A percentile compares a stretch with the other conserved stretches of the same genome.
These are phyloP conservation scores for Caradrina clavipalpis DNA, from an alignment of 2,888 invertebrate species.

Conservation along the genomic window DNA sequence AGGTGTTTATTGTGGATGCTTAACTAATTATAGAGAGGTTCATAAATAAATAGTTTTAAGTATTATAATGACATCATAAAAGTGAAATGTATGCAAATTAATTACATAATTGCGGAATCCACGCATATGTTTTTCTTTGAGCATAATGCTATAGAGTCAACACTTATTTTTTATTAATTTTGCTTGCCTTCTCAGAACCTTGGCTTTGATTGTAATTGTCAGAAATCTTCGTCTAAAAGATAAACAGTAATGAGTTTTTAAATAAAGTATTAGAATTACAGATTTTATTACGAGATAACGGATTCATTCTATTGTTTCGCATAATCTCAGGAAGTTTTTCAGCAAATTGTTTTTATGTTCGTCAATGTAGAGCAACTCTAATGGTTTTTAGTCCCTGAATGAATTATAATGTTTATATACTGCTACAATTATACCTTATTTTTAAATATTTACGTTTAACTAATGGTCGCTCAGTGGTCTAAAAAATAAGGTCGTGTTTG, in stretches of 20 bases:
- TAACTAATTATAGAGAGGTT: slow-evolving; percentile 13
- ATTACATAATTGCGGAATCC: slow-evolving; percentile 4
- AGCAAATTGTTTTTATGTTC: slow-evolving; percentile 5
- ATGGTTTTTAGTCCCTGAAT: slow-evolving; percentile 3
- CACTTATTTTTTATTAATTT: slow-evolving; percentile 14
- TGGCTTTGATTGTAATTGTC: slow-evolving; percentile 37
- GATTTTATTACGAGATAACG: slow-evolving; percentile 41
- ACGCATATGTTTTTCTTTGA: not conserved
- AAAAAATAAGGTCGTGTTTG: too few relatives aligned
- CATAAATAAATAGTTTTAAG: not conserved
- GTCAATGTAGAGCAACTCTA: slow-evolving; percentile 4
- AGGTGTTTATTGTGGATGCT: not conserved
- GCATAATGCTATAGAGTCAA: not conserved
- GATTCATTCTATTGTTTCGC: slow-evolving; percentile 54
- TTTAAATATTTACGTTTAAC: not conserved
- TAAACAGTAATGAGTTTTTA: slow-evolving; percentile 37
- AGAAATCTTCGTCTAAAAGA: slow-evolving; percentile 25
- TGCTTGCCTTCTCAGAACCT: slow-evolving; percentile 31
- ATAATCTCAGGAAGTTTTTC: slow-evolving; percentile 15
- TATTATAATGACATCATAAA: slow-evolving; percentile 22
- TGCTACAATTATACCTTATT: not conserved
- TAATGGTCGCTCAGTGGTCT: too few relatives aligned
- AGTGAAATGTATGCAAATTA: slow-evolving; percentile 41
- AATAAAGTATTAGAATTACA: slow-evolving; percentile 26
- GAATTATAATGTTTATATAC: not conserved